These are phyloP conservation scores for Andricus curvator DNA, from an alignment of 2,888 invertebrate species.

Conservation along the genomic window DNA sequence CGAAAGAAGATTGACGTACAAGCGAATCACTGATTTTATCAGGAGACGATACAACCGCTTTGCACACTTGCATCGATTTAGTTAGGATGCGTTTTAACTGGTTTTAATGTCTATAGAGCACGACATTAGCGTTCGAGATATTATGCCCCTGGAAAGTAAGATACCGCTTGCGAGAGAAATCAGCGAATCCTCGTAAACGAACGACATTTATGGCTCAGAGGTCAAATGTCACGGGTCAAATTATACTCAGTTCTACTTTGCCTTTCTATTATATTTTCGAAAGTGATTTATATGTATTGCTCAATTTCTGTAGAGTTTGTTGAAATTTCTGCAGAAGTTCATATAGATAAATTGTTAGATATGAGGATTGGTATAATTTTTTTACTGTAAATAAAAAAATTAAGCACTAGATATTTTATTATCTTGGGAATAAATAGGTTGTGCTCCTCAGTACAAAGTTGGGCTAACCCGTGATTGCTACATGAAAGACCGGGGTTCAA, in stretches of 20 bases:
- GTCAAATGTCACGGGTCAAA: conserved; percentile 26
- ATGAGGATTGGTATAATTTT: not conserved
- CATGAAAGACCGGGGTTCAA: too few species aligned
- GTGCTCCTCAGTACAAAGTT: too few species aligned
- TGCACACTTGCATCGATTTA: not conserved
- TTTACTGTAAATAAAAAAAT: too few species aligned
- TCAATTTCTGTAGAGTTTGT: conserved; percentile 15
- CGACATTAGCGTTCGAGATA: conserved; percentile 7
- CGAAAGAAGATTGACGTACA: conserved; percentile 49
- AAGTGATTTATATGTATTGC: conserved; percentile 38
- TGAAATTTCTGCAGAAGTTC: not conserved
- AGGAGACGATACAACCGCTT: conserved; percentile 18
- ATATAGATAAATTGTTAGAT: conserved; percentile 19
- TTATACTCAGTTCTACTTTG: conserved; percentile 17
- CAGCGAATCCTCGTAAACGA: conserved; percentile 15
- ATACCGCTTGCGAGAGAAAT: conserved; percentile 20
- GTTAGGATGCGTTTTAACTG: not conserved
- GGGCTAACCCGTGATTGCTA: too few species aligned
- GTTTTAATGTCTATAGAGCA: not conserved
- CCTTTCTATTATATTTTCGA: conserved; percentile 35
- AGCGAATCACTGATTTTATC: conserved; percentile 32
- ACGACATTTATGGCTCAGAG: conserved; percentile 26
- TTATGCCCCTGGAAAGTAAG: conserved; percentile 23
- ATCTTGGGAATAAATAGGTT: too few species aligned
- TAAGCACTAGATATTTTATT: too few species aligned